A percentile compares a stretch with the other conserved stretches of the same genome.
These are phyloP conservation scores for Suricata suricatta DNA, from an alignment of 2,113 vertebrate genomes.

Conservation along the genomic window DNA sequence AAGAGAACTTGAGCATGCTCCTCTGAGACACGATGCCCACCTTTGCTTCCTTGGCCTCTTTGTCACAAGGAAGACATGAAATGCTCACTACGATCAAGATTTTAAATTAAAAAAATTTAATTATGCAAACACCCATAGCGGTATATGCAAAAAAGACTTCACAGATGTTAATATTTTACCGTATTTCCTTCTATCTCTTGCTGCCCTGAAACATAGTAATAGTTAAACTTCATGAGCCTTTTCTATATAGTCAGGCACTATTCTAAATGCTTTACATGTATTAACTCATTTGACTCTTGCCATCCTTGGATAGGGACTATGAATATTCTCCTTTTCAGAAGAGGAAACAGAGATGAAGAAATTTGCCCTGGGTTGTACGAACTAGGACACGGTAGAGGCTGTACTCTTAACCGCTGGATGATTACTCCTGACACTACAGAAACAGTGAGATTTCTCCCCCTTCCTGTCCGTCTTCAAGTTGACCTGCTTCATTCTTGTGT, in stretches of 20 bases:
- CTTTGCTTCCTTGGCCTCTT: not conserved
- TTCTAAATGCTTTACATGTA: not conserved
- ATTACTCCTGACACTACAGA: not conserved
- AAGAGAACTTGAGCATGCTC: not conserved
- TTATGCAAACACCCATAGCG: not conserved
- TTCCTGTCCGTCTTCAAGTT: not conserved
- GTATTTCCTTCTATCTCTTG: not conserved
- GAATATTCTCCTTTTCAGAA: not conserved
- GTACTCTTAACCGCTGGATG: not conserved
- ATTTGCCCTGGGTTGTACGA: not conserved
- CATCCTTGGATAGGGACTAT: not conserved
- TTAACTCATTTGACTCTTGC: not conserved
- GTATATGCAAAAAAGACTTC: not conserved
- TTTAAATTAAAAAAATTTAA: not conserved
- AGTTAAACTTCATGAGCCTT: not conserved
- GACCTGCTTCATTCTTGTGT: not conserved
- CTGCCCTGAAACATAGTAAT: not conserved
- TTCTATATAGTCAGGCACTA: not conserved
- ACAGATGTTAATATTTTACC: not conserved
- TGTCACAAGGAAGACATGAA: not conserved
- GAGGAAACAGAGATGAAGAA: conserved; percentile 13
- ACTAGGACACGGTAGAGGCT: not conserved
- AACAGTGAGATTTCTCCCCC: not conserved
- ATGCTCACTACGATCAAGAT: not conserved
- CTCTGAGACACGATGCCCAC: not conserved